Evolutionary conservation across 2,113 vertebrate species (phyloP), one percentile per base, ranked within the genome.

Genomic region (Dicaeum eximium): DNA sequence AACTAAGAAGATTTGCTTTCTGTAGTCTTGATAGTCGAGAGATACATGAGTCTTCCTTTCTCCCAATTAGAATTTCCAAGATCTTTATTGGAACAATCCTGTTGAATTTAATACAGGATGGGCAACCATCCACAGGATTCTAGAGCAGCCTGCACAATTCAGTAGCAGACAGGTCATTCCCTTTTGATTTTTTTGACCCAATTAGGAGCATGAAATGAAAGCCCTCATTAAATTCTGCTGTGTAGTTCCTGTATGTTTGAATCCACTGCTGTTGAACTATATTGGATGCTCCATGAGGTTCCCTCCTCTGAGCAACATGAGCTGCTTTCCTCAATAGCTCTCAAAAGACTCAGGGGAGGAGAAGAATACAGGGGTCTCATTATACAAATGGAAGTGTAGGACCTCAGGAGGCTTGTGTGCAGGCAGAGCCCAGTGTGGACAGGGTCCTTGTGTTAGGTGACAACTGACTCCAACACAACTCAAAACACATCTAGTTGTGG

Each of bases 381-480:
- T 22, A 24, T 1, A 1, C 1, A 0, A 70, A 16, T 31, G 35
- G 62, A 80, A 66, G 21, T 33, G 14, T 28, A 89, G 54, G 15
- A 70, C 24, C 20, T 77, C 64, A 53, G 48, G 9, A 61, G 62
- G 61, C 30, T n/a, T 73, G 20, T 37, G 40, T n/a, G 15, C 50
- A 65, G 37, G 54, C 33, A 80, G 67, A 75, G 47, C 50, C 40
- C 33, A 44, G 30, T 22, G 50, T 56, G 78, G 85, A 31, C 6
- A 11, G 0, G 1, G 31, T 51, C 40, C 40, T 78, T 21, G 16
- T 33, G 15, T 33, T 31, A 69, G 27, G 37, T 51, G 33, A 54
- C 31, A 75, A n/a, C 0, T 53, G 22, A 66, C 2, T 5, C 14
- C 1, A 4, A 16, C 7, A 37, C 2, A 5, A 57, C 31, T 14